Percentiles rank a stretch among this genome's conserved stretches.
Conservation (phyloP, 2,888 invertebrate species). For the Empis livida region DNA sequence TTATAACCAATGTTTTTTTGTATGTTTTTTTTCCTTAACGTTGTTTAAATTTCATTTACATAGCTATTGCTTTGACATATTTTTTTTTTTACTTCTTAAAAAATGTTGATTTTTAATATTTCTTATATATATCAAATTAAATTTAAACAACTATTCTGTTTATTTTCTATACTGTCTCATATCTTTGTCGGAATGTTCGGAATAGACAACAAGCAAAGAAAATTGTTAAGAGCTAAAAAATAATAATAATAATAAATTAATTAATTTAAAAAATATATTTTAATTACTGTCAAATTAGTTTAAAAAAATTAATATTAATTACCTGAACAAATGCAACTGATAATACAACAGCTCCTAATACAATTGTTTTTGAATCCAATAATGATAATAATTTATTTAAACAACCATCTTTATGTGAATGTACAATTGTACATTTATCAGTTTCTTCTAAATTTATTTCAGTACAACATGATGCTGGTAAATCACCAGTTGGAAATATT, state of each 20-base stretch:
- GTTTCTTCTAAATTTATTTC: slow-evolving; percentile 39
- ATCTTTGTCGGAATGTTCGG: slow-evolving; percentile 82
- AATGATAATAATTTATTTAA: slow-evolving; percentile 46
- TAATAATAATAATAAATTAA: slow-evolving; percentile 8
- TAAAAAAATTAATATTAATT: slow-evolving; percentile 18
- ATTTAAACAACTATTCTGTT: slow-evolving; percentile 2
- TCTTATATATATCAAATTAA: background rate
- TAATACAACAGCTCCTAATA: slow-evolving; percentile 71
- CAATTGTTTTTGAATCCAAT: slow-evolving; percentile 56
- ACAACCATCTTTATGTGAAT: slow-evolving; percentile 51
- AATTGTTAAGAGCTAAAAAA: slow-evolving; percentile 68
- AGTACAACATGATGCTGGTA: slow-evolving; percentile 30
- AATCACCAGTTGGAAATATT: slow-evolving; percentile 32
- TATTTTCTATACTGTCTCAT: slow-evolving; percentile 61
- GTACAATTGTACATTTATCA: slow-evolving; percentile 35
- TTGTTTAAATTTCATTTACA: background rate
- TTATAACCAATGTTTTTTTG: background rate
- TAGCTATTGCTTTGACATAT: background rate
- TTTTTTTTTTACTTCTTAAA: background rate
- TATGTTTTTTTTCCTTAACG: background rate
- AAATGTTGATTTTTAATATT: background rate
- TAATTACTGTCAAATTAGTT: background rate
- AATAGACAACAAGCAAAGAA: slow-evolving; percentile 88
- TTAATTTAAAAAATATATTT: background rate
- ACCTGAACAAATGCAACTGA: slow-evolving; percentile 83